These are phyloP conservation scores for Pelochelys cantorii DNA, from an alignment of 2,797 vertebrate genomes.

Conservation along the genomic window DNA sequence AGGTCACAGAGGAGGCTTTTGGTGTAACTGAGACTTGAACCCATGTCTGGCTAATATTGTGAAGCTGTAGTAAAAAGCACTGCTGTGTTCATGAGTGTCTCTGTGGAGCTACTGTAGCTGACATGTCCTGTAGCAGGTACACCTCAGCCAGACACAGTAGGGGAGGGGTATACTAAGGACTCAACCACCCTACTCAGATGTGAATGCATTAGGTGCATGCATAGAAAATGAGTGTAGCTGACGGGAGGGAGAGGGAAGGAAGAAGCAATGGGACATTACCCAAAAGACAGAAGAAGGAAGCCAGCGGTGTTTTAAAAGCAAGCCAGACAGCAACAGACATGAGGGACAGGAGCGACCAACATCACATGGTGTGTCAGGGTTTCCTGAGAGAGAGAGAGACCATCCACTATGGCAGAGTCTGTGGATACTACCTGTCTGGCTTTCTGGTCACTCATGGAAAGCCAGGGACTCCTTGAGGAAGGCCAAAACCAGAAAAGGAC, in stretches of 20 bases:
- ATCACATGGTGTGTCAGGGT: background rate
- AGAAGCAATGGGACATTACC: background rate
- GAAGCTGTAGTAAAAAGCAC: background rate
- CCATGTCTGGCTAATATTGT: background rate
- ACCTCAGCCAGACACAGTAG: background rate
- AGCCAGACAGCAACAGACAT: background rate
- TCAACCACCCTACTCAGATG: background rate
- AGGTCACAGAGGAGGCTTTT: background rate
- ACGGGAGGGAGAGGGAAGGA: background rate
- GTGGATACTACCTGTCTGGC: background rate
- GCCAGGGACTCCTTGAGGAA: background rate
- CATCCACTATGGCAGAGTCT: background rate
- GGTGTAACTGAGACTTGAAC: background rate
- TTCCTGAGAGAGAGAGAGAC: background rate
- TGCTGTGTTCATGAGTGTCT: background rate
- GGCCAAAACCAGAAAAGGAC: background rate
- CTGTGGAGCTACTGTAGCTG: background rate
- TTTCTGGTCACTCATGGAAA: background rate
- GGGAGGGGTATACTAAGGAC: background rate
- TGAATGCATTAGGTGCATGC: background rate
- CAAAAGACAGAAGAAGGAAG: background rate
- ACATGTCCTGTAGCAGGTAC: background rate
- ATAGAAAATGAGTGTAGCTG: background rate
- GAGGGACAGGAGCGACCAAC: background rate
- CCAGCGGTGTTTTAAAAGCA: background rate